Evolutionary conservation across 2,797 vertebrate species (phyloP).

Genomic region (Valencia hispanica): DNA sequence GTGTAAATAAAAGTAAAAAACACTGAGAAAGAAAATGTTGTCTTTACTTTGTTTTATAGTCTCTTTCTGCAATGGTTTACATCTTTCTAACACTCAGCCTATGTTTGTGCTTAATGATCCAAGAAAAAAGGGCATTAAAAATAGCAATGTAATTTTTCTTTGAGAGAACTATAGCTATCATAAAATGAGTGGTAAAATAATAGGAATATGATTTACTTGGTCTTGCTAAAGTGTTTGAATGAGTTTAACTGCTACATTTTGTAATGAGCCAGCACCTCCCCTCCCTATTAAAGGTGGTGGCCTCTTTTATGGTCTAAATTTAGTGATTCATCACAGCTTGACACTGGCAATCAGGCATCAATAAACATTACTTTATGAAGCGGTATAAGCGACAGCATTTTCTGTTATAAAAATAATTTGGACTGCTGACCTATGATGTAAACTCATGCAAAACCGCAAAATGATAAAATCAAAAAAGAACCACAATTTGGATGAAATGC

Average conservation of each 20-base stretch:
- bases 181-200: constrained; percentile 75
- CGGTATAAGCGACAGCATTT: constrained; percentile 52
- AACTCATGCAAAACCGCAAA: constrained; percentile 39
- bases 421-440: constrained; percentile 20
- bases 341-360: constrained; percentile 61
- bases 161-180: constrained; percentile 69
- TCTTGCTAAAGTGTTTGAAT: constrained; percentile 73
- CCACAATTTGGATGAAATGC: constrained; percentile 48
- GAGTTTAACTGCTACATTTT: constrained; percentile 81
- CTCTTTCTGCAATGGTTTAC: constrained; percentile 56
- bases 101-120: constrained; percentile 79
- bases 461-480: constrained; percentile 43
- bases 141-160: constrained; percentile 70
- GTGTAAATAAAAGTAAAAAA: constrained; percentile 59
- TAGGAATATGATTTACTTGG: constrained; percentile 80
- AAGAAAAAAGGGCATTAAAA: constrained; percentile 74
- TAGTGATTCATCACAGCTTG: constrained; percentile 72
- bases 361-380: constrained; percentile 77
- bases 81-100: constrained; percentile 58
- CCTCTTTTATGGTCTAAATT: constrained; percentile 75
- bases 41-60: constrained; percentile 66
- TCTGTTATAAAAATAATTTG: constrained; percentile 59
- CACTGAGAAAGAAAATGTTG: constrained; percentile 58
- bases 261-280: constrained; percentile 75
- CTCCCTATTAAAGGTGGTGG: constrained; percentile 71